Base-by-base conservation (phyloP, 2,113 vertebrate genomes). In the Myxocyprinus asiaticus region DNA sequence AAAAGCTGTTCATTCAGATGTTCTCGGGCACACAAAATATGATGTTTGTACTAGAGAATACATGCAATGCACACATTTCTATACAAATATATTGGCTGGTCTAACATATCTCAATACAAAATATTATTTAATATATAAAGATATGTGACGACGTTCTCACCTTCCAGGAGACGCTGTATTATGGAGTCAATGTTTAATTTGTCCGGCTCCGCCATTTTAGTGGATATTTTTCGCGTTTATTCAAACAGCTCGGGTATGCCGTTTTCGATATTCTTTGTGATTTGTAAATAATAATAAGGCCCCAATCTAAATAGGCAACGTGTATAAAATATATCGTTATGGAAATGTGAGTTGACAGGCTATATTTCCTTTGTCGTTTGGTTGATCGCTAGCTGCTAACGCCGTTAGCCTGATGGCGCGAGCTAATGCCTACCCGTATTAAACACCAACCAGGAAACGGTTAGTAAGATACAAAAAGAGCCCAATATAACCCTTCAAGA, bases 111-210 rank as follows among this genome's bases (percentile, higher is more conserved):
- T 33, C 5, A 3, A 48, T 17, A 2, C 3, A 45, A 56, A 63
- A 43, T 6, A 12, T 6, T 8, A 7, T 3, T 7, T 15, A 0
- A 74, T n/a, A 15, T 8, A 4, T 5, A 12, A 9, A 66, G 6
- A 56, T 51, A 44, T 11, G 7, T 33, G 22, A 33, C 6, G n/a
- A 1, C 53, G 56, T 50, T 0, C 90, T 94, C 84, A 98, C 96
- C 96, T 95, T 98, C 96, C 90, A 98, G 88, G 81, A 98, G 94
- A 86, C 96, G 94, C 89, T 96, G 95, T 92, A 98, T 98, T 92
- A 97, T 96, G 80, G 96, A 98, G 90, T 98, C 96, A 86, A 98
- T 93, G 93, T 98, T 98, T 92, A 98, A 94, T 92, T 97, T 98
- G 91, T 94, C 93, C 88, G 92, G 91, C 87, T 94, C 93, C 91